These are phyloP conservation scores for Drosophila albomicans DNA, from an alignment of 1,140 invertebrate species.

Conservation along the genomic window DNA sequence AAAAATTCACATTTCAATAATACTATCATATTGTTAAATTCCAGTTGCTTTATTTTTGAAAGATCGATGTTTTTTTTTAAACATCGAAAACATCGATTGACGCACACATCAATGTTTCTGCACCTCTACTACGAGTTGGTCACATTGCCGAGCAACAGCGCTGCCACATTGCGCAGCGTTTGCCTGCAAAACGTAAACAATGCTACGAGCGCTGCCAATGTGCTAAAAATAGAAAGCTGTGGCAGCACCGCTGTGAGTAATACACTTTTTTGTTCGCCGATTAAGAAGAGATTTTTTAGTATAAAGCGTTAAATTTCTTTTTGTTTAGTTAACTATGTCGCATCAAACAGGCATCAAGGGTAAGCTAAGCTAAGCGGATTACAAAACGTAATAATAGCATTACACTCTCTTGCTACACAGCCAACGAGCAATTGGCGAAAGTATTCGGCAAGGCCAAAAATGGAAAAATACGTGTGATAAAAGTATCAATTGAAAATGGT, in stretches of 20 bases:
- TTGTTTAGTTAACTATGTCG: slow-evolving; percentile 87
- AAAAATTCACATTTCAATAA: too few species aligned
- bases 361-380: background rate
- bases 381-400: background rate
- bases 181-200: slow-evolving; percentile 45
- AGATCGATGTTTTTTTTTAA: too few species aligned
- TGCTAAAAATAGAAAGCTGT: slow-evolving; percentile 11
- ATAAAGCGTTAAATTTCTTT: slow-evolving; percentile 35
- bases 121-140: background rate
- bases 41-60: too few species aligned
- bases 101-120: too few species aligned
- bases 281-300: slow-evolving; percentile 34
- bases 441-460: slow-evolving; percentile 93
- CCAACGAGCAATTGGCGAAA: slow-evolving; percentile 92
- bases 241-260: slow-evolving; percentile 62
- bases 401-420: slow-evolving; percentile 69
- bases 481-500: slow-evolving; percentile 95
- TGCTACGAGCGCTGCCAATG: slow-evolving; percentile 14
- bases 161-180: slow-evolving; percentile 15
- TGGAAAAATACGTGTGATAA: slow-evolving; percentile 92
- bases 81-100: too few species aligned
- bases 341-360: slow-evolving; percentile 92
- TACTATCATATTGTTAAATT: too few species aligned
- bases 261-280: slow-evolving; percentile 46
- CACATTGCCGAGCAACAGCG: slow-evolving; percentile 25